Evolutionary conservation across 2,797 vertebrate genomes (phyloP).

Genomic region (Bradypodion ventrale): DNA sequence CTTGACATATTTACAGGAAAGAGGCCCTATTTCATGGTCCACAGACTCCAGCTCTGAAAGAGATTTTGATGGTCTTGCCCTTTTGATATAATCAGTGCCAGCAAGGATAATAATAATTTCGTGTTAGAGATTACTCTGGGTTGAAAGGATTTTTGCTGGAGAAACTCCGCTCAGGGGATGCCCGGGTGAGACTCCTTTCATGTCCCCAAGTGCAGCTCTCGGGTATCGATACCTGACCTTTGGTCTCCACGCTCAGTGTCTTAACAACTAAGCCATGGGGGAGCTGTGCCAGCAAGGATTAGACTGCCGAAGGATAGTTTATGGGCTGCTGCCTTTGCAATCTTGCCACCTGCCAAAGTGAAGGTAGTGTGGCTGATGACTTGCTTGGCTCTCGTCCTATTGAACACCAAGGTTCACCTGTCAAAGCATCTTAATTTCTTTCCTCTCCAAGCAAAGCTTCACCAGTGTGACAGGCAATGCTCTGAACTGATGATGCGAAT

Average conservation of each 20-base stretch:
- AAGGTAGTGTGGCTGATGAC: slow-evolving; percentile 45
- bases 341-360: slow-evolving; percentile 29
- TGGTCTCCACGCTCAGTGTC: no score
- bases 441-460: slow-evolving; percentile 46
- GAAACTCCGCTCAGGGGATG: no score
- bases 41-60: slow-evolving; percentile 24
- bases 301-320: slow-evolving; percentile 12
- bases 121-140: no score
- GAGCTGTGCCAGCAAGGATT: no score
- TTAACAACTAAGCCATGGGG: no score
- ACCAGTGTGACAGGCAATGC: slow-evolving; percentile 50
- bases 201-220: no score
- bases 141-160: no score
- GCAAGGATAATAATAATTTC: no score
- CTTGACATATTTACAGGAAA: not conserved
- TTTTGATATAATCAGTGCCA: slow-evolving; percentile 41
- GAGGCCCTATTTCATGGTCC: slow-evolving; percentile 26
- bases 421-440: slow-evolving; percentile 39
- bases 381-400: slow-evolving; percentile 35
- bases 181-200: no score
- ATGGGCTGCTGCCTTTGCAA: slow-evolving; percentile 16
- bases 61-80: slow-evolving; percentile 42
- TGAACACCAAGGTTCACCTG: slow-evolving; percentile 46
- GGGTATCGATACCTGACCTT: no score
- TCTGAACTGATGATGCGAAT: slow-evolving; percentile 51